Conservation (phyloP, 2,888 invertebrate genomes). For the Tenthredo amoena region DNA sequence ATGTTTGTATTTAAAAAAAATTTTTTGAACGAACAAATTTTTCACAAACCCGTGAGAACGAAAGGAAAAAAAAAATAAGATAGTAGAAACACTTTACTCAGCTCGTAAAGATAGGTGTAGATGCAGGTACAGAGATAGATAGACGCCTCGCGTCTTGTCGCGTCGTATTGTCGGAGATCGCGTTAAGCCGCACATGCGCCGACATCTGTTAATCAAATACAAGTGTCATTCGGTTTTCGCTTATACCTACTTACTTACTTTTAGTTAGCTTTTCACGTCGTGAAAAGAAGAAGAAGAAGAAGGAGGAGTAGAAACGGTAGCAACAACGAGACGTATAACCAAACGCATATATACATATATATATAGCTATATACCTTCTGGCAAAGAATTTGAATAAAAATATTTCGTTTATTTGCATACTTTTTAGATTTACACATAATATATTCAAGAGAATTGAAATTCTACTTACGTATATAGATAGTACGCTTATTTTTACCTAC, state of each 20-base stretch:
- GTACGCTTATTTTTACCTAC: too few species aligned
- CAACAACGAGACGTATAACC: neutral
- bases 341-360: too few species aligned
- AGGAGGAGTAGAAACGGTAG: neutral
- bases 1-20: too few species aligned
- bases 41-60: neutral
- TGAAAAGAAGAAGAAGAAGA: neutral
- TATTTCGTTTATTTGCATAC: neutral
- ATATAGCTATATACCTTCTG: neutral
- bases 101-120: constrained; percentile 36
- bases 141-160: neutral
- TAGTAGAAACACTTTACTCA: neutral
- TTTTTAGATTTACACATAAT: neutral
- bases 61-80: constrained; percentile 48
- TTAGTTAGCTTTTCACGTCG: neutral
- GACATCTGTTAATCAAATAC: constrained; percentile 73
- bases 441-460: neutral
- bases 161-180: neutral
- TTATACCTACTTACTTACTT: constrained; percentile 12
- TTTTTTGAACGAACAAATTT: too few species aligned
- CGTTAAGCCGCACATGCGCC: constrained; percentile 61
- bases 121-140: neutral
- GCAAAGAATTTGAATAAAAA: neutral
- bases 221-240: constrained; percentile 65
- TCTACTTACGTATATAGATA: too few species aligned